Evolutionary conservation across 2,888 invertebrate genomes (phyloP), one percentile per base, ranked within the genome.

Genomic region (Acleris sparsana): DNA sequence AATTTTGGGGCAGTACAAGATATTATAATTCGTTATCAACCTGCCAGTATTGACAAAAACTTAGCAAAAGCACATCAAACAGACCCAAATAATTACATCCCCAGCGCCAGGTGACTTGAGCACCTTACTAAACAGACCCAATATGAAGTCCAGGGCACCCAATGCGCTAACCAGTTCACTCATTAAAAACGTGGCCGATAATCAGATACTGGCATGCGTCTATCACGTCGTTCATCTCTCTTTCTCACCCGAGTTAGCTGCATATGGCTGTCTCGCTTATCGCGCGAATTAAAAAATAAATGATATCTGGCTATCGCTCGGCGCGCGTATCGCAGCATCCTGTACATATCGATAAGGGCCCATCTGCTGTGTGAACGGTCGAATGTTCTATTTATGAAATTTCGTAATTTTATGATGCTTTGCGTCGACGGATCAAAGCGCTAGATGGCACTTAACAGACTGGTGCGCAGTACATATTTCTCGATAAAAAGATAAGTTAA

Each of bases 251-350:
- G 52, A 60, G 29, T 73, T 13, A 33, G 18, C 16, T 62, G 51
- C 62, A 66, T 68, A 70, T 73, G 71, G 58, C 53, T 62, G 73
- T 80, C 75, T 78, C 80, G 75, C 73, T 77, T 71, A 72, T 74
- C 75, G 85, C 77, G 77, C 77, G 81, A 86, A 87, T 84, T 82
- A 86, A 88, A 88, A 88, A 78, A 86, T 82, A 83, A 85, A 80
- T 73, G 53, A 59, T 68, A 69, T 65, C 64, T 65, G 65, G 55
- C 17, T 69, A 68, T 71, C 69, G 63, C 56, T 55, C 44, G 25
- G 44, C 43, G 60, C 25, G 20, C 25, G 44, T 65, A 65, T 65
- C 63, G 55, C 63, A 68, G 60, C 67, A 60, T 63, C 55, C 63
- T 63, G 44, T 56, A 63, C 52, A 56, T 63, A 63, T 60, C 73